Evolutionary conservation across 2,113 vertebrate species (phyloP).

Genomic region (Cavia porcellus): DNA sequence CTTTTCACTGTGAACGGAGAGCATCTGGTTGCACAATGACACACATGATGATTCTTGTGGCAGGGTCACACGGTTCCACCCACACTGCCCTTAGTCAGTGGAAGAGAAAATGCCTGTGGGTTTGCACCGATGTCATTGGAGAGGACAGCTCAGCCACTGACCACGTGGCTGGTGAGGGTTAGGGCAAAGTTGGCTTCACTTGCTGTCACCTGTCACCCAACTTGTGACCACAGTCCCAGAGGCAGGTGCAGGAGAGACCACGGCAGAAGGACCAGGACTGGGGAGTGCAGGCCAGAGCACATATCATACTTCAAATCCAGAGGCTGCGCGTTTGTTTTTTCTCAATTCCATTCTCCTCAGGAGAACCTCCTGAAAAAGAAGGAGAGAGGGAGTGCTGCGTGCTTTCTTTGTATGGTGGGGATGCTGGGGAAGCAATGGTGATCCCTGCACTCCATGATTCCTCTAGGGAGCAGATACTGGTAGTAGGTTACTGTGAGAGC

Average conservation of each 20-base stretch:
- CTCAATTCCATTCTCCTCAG: background rate
- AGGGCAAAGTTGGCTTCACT: background rate
- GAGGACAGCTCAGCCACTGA: background rate
- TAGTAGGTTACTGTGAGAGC: rapidly evolving
- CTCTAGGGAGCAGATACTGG: background rate
- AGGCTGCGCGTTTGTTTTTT: background rate
- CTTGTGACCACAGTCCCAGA: background rate
- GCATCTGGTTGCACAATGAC: background rate
- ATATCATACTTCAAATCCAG: background rate
- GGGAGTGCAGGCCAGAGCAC: background rate
- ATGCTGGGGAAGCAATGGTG: background rate
- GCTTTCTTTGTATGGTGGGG: background rate
- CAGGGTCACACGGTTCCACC: background rate
- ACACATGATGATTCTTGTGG: background rate
- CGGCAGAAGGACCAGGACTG: background rate
- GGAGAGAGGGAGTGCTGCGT: background rate
- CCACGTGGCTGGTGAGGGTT: background rate
- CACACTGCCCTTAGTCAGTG: background rate
- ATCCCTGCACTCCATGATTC: background rate
- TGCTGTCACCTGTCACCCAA: background rate
- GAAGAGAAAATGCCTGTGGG: background rate
- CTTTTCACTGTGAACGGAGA: background rate
- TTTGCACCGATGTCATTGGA: background rate
- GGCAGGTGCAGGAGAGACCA: background rate
- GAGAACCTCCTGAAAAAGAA: background rate